Conservation (phyloP, 2,113 vertebrate genomes). For the Formicarius rufipectus region DNA sequence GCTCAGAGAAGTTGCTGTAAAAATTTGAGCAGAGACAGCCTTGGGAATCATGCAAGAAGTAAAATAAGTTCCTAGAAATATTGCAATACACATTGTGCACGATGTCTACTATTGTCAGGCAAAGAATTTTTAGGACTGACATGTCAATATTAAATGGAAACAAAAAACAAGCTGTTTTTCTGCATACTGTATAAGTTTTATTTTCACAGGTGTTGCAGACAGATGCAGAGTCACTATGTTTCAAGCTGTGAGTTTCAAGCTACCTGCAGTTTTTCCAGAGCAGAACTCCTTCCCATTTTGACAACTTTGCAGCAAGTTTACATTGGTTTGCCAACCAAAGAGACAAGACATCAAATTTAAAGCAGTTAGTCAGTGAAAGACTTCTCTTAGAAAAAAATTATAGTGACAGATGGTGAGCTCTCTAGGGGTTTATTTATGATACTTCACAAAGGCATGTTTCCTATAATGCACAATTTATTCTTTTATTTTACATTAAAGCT, state of each 20-base stretch:
- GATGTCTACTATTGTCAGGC: background rate
- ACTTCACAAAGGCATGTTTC: background rate
- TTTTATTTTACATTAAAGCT: background rate
- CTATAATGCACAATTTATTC: background rate
- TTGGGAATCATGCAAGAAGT: background rate
- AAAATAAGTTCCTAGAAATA: background rate
- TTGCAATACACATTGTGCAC: background rate
- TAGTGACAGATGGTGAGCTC: background rate
- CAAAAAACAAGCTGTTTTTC: background rate
- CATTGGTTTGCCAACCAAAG: background rate
- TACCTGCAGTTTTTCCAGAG: background rate
- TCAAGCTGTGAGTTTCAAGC: background rate
- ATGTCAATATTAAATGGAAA: background rate
- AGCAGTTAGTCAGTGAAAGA: background rate
- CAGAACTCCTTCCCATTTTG: background rate
- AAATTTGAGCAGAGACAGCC: background rate
- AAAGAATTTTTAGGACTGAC: background rate
- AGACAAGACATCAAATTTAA: background rate
- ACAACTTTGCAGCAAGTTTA: background rate
- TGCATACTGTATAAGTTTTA: background rate
- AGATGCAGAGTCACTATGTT: background rate
- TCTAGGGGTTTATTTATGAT: background rate
- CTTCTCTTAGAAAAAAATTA: background rate
- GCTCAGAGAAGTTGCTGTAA: background rate
- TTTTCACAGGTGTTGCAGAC: background rate